A percentile compares a stretch with the other conserved stretches of the same genome.
Evolutionary conservation across 2,888 invertebrate genomes (phyloP).

Genomic region (Spialia ferax): DNA sequence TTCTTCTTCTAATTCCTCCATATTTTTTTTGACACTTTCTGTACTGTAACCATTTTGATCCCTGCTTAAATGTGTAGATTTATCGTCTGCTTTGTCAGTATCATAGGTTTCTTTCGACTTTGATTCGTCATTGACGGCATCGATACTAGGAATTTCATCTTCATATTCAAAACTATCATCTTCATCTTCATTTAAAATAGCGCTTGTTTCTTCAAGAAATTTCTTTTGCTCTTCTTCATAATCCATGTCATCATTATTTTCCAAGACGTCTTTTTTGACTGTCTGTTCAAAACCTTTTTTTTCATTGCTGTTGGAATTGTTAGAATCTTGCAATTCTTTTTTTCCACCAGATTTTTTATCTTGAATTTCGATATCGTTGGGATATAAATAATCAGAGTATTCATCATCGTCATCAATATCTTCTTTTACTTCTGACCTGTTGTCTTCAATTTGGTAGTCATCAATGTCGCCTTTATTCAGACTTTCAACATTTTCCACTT

Average conservation of each 20-base stretch:
- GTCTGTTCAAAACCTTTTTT: neutral
- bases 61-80: conserved; percentile 5
- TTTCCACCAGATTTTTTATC: conserved; percentile 13
- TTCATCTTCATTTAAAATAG: conserved; percentile 44
- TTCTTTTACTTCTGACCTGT: conserved; percentile 55
- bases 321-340: neutral
- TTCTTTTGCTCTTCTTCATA: conserved; percentile 4
- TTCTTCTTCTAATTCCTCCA: no score
- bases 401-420: conserved; percentile 38
- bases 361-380: neutral
- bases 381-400: conserved; percentile 2
- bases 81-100: neutral
- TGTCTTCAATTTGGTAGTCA: conserved; percentile 72
- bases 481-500: conserved; percentile 41
- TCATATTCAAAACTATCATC: conserved; percentile 37
- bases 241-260: neutral
- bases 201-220: conserved; percentile 44
- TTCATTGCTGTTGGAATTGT: neutral
- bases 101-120: neutral
- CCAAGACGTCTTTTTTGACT: neutral
- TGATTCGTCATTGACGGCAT: neutral
- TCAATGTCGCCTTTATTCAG: conserved; percentile 43
- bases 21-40: no score
- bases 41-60: neutral
- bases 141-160: neutral